These are phyloP conservation scores for Camelus bactrianus DNA, from an alignment of 2,113 vertebrate genomes.

Conservation along the genomic window DNA sequence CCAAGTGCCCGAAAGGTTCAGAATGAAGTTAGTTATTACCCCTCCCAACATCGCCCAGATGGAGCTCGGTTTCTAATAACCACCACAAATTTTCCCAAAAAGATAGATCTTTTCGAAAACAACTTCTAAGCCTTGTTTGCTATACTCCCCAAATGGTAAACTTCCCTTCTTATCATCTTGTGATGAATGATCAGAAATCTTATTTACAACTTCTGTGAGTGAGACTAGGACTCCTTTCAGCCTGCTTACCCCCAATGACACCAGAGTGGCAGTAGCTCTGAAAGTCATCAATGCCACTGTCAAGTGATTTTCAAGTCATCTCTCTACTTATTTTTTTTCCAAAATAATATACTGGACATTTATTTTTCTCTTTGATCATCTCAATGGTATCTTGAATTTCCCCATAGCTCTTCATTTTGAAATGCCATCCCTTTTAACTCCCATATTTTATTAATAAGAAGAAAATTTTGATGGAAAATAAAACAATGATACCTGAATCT, in stretches of 20 bases:
- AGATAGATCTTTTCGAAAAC: slow-evolving; percentile 48
- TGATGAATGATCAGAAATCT: slow-evolving; percentile 72
- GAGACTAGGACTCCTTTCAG: slow-evolving; percentile 25
- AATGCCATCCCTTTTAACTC: slow-evolving; percentile 76
- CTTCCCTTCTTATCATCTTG: slow-evolving; percentile 62
- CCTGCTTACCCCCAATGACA: slow-evolving; percentile 42
- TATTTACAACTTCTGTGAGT: slow-evolving; percentile 34
- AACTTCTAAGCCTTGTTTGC: neutral
- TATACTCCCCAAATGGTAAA: slow-evolving; percentile 16
- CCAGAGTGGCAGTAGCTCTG: neutral
- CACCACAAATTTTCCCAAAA: neutral
- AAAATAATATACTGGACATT: slow-evolving; percentile 57
- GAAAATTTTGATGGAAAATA: slow-evolving; percentile 56
- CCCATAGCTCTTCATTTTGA: slow-evolving; percentile 52
- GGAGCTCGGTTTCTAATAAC: slow-evolving; percentile 19
- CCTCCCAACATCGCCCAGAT: neutral
- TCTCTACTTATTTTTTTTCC: slow-evolving; percentile 21
- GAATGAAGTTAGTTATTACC: slow-evolving; percentile 33
- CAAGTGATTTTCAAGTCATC: slow-evolving; percentile 63
- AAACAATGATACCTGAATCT: slow-evolving; percentile 63
- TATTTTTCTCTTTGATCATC: slow-evolving; percentile 71
- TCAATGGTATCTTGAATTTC: slow-evolving; percentile 66
- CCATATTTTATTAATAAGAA: slow-evolving; percentile 69
- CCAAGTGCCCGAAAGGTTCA: slow-evolving; percentile 31
- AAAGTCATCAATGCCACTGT: slow-evolving; percentile 45